phyloP scores from a whole-genome alignment of 2,888 invertebrate species.

The Nebria brevicollis region DNA sequence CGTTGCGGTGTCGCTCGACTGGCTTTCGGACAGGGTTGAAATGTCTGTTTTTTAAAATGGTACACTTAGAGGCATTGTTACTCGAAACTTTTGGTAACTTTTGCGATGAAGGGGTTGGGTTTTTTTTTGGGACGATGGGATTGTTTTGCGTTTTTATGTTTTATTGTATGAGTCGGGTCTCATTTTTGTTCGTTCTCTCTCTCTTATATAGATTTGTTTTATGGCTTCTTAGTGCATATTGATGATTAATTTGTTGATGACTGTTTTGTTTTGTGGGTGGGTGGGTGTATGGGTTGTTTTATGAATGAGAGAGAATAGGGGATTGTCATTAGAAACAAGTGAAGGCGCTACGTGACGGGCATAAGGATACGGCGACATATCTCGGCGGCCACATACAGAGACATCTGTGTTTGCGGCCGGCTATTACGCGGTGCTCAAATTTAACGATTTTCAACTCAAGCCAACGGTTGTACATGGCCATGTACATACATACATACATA shows the following conservation, averaged over 20 bases:
- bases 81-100: not conserved
- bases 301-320: not conserved
- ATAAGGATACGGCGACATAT: not conserved
- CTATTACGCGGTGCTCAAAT: not conserved
- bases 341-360: conserved; percentile 19
- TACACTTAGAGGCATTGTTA: not conserved
- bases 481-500: no score
- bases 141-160: not conserved
- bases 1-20: not conserved
- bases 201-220: no score
- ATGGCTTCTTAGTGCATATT: no score
- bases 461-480: not conserved
- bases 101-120: not conserved
- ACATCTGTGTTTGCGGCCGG: not conserved
- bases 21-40: conserved; percentile 5
- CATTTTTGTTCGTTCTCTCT: no score
- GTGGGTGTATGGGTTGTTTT: no score
- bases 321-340: conserved; percentile 24
- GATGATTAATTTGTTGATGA: no score
- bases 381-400: not conserved
- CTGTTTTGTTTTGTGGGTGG: no score
- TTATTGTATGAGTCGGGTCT: not conserved
- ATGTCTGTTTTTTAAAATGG: not conserved
- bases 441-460: not conserved
- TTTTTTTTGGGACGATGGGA: no score